Percentiles rank a stretch among this genome's conserved stretches.
phyloP scores from a whole-genome alignment of 1,140 invertebrate species.

The Galleria mellonella region DNA sequence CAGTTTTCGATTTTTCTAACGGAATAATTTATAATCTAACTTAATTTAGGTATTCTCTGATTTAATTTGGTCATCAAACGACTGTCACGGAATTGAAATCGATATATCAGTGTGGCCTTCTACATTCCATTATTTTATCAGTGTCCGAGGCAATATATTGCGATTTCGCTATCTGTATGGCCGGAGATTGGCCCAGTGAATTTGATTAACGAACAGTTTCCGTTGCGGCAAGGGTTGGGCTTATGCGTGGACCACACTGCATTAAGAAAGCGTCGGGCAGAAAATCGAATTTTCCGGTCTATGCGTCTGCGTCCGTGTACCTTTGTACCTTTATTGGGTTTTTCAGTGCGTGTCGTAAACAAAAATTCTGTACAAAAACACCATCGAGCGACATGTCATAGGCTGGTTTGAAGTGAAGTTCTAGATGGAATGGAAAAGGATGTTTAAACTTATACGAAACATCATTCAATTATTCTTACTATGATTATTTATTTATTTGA shows the following conservation, averaged over 20 bases:
- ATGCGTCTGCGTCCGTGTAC: conserved; percentile 31
- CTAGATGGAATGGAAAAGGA: too few species aligned
- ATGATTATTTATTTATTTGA: not conserved
- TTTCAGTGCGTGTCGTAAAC: conserved; percentile 55
- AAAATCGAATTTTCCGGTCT: conserved; percentile 70
- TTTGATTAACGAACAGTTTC: conserved; percentile 56
- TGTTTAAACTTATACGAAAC: too few species aligned
- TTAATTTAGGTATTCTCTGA: too few species aligned
- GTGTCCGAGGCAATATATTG: conserved; percentile 39
- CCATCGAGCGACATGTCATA: too few species aligned
- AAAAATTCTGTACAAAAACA: conserved; percentile 29
- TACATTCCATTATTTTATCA: conserved; percentile 37
- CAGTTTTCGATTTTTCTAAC: too few species aligned
- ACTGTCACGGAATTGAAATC: conserved; percentile 8
- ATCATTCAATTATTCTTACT: too few species aligned
- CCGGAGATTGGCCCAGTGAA: conserved; percentile 52
- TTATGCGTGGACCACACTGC: conserved; percentile 37
- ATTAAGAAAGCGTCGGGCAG: conserved; percentile 55
- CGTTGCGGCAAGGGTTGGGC: conserved; percentile 47
- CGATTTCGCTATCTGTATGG: conserved; percentile 46
- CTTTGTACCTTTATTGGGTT: conserved; percentile 44
- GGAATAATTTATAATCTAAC: too few species aligned
- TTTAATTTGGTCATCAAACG: not conserved
- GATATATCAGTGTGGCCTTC: conserved; percentile 9
- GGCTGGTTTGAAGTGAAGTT: too few species aligned